These are phyloP conservation scores for Morelia viridis DNA, from an alignment of 2,797 vertebrate species.

Conservation along the genomic window DNA sequence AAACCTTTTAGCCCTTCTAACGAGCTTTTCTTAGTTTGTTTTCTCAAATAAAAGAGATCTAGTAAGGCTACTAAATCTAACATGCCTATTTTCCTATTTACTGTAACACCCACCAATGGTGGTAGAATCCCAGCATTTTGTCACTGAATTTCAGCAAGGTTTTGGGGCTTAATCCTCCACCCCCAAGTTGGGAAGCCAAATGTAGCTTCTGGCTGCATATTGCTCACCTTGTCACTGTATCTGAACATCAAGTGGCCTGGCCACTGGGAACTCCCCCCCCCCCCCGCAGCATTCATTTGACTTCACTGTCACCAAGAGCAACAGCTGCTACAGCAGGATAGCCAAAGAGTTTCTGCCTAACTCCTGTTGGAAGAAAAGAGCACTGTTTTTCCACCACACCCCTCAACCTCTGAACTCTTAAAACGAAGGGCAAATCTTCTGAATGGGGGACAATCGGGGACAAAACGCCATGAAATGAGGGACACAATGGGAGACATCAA, in stretches of 20 bases:
- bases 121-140: not conserved
- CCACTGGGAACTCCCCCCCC: not conserved
- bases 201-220: not conserved
- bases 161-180: not conserved
- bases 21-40: not conserved
- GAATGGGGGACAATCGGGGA: conserved; percentile 10
- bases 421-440: conserved; percentile 21
- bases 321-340: not conserved
- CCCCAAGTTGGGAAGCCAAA: not conserved
- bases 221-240: not conserved
- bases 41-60: not conserved
- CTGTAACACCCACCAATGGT: not conserved
- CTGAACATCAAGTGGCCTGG: not conserved
- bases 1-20: not conserved
- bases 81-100: not conserved
- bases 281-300: not conserved
- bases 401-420: conserved; percentile 22
- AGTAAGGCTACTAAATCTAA: not conserved
- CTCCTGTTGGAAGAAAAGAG: not conserved
- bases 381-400: not conserved
- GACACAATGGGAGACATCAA: conserved; percentile 20
- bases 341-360: not conserved
- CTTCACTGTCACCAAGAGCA: not conserved
- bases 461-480: conserved; percentile 34
- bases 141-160: not conserved